phyloP scores from a whole-genome alignment of 2,113 vertebrate genomes.

The Turdus rufiventris region DNA sequence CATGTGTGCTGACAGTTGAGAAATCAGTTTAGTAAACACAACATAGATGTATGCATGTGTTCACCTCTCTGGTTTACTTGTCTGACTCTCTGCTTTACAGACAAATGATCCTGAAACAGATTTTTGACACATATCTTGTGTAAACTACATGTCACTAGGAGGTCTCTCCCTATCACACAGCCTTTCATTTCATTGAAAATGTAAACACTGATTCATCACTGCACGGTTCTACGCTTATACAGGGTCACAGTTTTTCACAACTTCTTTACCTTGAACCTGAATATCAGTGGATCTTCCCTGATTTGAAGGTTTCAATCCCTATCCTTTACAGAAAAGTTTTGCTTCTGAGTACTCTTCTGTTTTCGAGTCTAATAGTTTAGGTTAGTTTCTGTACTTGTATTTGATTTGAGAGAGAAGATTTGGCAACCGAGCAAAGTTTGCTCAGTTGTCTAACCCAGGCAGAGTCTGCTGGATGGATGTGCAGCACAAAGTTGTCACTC shows the following conservation, averaged over 20 bases:
- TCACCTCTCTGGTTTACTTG: neutral
- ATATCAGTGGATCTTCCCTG: neutral
- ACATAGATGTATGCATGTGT: neutral
- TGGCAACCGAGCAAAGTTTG: neutral
- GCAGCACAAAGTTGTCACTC: neutral
- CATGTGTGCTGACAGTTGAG: neutral
- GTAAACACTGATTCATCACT: neutral
- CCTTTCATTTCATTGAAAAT: neutral
- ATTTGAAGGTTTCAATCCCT: neutral
- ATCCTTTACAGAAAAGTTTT: neutral
- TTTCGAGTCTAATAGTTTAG: slow-evolving; percentile 6
- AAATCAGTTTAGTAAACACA: neutral
- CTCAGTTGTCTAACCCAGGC: neutral
- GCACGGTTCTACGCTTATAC: neutral
- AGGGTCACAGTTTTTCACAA: neutral
- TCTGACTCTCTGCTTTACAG: neutral
- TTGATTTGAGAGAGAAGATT: neutral
- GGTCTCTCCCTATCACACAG: neutral
- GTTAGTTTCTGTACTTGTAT: neutral
- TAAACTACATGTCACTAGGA: neutral
- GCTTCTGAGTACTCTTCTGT: neutral
- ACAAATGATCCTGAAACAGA: neutral
- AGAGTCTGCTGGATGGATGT: neutral
- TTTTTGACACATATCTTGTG: neutral
- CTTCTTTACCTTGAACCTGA: neutral